Base-by-base conservation (phyloP, 2,797 vertebrate species). In the Enteromius anoplus region DNA sequence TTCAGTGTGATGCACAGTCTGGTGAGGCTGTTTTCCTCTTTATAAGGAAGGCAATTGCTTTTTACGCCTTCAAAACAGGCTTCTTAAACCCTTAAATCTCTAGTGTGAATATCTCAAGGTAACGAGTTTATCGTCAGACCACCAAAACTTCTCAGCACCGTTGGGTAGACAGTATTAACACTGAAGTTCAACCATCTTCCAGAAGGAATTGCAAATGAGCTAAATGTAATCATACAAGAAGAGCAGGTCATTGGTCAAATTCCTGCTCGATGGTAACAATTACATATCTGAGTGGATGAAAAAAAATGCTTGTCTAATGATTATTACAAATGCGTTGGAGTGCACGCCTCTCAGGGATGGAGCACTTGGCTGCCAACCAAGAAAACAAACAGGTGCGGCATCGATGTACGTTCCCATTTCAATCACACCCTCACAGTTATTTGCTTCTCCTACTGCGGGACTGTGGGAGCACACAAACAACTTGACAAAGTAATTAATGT, bases 151-250 rank as follows among this genome's bases (percentile, higher is more conserved):
- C 51, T 55, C 49, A 5, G 60, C 42, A 69, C 71, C 49, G 0
- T 73, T 9, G n/a, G 19, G 45, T 37, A 60, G 60, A 17, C 23
- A 62, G 23, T 19, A 83, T 80, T 84, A 84, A 66, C 65, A 77
- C 85, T 55, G 65, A 79, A 76, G 81, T 55, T 58, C 68, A 71
- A 49, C 51, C 2, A n/a, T 45, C 62, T 77, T 75, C 65, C 70
- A 78, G 80, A 80, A 77, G 78, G 83, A 87, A 81, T 82, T 85
- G 81, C 85, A 85, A 85, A 88, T 85, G 78, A 34, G 70, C 51
- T 45, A 88, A 87, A 86, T 87, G 87, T 85, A 84, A 87, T 88
- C 64, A 72, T 62, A 47, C 34, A 81, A 72, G 66, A 79, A 66
- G 75, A 65, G 73, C 69, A 68, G 72, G 82, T 80, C 69, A 65